phyloP scores from a whole-genome alignment of 64 coral and sea anemone species.

The Hydrozoanthus tunicans region DNA sequence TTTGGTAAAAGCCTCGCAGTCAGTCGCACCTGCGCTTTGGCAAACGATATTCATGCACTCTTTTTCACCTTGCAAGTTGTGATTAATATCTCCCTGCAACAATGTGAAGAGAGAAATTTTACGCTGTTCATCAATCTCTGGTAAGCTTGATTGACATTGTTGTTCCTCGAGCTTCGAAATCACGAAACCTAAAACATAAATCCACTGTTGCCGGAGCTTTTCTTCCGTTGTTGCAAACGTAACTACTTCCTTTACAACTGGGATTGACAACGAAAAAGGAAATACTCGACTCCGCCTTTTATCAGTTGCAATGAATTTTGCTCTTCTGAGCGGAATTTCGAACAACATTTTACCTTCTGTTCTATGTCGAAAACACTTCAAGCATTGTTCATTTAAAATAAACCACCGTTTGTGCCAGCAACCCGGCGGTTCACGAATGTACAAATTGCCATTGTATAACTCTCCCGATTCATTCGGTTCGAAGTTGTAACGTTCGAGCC shows the following conservation, averaged over 20 bases:
- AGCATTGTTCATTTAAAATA: constrained; percentile 69
- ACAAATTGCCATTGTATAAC: constrained; percentile 68
- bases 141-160: constrained; percentile 32
- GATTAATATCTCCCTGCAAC: neutral
- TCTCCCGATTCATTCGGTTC: constrained; percentile 83
- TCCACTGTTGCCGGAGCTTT: constrained; percentile 70
- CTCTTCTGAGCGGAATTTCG: constrained; percentile 81
- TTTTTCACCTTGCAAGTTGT: neutral
- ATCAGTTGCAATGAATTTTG: constrained; percentile 72
- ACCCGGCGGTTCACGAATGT: constrained; percentile 83
- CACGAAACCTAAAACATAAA: constrained; percentile 75
- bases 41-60: neutral
- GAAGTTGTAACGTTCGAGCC: constrained; percentile 59
- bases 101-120: constrained; percentile 44
- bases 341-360: constrained; percentile 89
- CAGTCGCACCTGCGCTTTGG: neutral
- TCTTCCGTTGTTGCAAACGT: constrained; percentile 88
- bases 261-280: constrained; percentile 80
- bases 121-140: constrained; percentile 26
- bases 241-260: constrained; percentile 76
- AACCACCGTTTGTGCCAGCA: constrained; percentile 94
- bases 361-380: constrained; percentile 79
- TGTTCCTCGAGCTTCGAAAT: constrained; percentile 65
- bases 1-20: neutral
- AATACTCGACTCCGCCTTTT: constrained; percentile 82